Evolutionary conservation across 2,888 invertebrate species (phyloP).

Genomic region (Cephus rjabovi): DNA sequence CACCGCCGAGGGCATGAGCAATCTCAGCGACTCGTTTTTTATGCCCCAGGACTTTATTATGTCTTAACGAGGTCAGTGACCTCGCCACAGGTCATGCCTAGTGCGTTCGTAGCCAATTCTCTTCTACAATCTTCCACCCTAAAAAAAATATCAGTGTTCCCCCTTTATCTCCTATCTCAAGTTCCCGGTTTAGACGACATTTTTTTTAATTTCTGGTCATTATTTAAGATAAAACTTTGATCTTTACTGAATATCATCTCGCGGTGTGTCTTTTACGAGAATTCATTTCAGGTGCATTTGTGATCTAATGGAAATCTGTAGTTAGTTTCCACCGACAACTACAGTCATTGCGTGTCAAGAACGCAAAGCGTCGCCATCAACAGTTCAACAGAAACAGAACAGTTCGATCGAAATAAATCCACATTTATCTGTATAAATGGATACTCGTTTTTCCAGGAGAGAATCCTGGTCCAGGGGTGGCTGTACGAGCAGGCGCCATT

Average conservation of each 20-base stretch:
- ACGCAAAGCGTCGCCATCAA: no score
- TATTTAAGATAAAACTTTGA: background rate
- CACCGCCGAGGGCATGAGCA: conserved; percentile 32
- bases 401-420: background rate
- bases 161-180: background rate
- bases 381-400: background rate
- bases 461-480: no score
- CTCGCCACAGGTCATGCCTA: conserved; percentile 26
- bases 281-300: background rate
- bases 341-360: background rate
- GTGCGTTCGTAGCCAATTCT: conserved; percentile 41
- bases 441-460: background rate
- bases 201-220: background rate
- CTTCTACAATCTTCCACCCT: conserved; percentile 16
- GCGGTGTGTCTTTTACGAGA: background rate
- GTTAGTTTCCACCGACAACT: background rate
- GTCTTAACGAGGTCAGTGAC: conserved; percentile 50
- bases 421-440: background rate
- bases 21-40: conserved; percentile 31
- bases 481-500: conserved; percentile 28
- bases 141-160: background rate
- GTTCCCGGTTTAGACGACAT: background rate
- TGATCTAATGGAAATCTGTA: background rate
- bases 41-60: conserved; percentile 49
- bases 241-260: background rate